Percentiles rank a stretch among this genome's conserved stretches.
These are phyloP conservation scores for Trichosurus vulpecula DNA, from an alignment of 2,797 vertebrate species.

Conservation along the genomic window DNA sequence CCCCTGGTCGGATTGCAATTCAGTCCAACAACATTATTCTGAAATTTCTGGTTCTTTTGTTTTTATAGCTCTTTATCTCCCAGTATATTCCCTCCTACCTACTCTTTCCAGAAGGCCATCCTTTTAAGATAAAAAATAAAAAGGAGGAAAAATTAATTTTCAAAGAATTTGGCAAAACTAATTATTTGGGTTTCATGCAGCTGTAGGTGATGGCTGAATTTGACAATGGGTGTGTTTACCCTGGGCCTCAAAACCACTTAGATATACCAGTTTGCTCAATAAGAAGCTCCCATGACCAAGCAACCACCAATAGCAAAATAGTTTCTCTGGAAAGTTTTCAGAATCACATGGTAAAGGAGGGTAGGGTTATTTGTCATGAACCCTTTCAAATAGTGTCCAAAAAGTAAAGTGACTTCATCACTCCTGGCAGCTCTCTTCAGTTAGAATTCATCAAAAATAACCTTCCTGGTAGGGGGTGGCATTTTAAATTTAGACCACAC, in stretches of 20 bases:
- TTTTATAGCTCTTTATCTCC: not conserved
- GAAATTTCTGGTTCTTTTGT: not conserved
- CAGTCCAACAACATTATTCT: not conserved
- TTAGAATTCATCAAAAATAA: conserved; percentile 40
- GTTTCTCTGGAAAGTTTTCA: conserved; percentile 11
- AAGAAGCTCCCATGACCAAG: not conserved
- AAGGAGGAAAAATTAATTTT: not conserved
- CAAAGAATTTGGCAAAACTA: not conserved
- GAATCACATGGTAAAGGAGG: not conserved
- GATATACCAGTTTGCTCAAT: not conserved
- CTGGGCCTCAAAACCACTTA: not conserved
- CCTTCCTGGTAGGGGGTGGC: not conserved
- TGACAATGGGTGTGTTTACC: not conserved
- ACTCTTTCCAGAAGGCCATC: not conserved
- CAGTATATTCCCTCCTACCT: not conserved
- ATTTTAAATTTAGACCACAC: conserved; percentile 42
- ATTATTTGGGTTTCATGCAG: not conserved
- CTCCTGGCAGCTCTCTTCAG: not conserved
- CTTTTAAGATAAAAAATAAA: not conserved
- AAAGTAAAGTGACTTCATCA: conserved; percentile 10
- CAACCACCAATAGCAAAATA: not conserved
- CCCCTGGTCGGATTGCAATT: not conserved
- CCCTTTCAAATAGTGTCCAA: not conserved
- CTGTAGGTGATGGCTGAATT: not conserved
- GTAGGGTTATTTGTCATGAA: not conserved